Evolutionary conservation across 2,797 vertebrate species (phyloP).

Genomic region (Bradypus variegatus): DNA sequence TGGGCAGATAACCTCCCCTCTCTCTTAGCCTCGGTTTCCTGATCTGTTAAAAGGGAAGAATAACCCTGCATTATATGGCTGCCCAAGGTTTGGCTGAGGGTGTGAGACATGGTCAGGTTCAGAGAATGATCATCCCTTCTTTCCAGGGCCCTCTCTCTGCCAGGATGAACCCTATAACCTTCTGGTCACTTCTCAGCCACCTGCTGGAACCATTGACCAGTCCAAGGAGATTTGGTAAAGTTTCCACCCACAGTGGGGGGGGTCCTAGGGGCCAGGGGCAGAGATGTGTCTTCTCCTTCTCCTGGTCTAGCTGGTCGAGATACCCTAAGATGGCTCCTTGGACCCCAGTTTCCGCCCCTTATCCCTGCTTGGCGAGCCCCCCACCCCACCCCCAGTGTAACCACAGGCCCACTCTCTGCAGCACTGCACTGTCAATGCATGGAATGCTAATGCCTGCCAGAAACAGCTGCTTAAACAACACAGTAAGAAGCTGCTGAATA

Average conservation of each 20-base stretch:
- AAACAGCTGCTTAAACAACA: background rate
- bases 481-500: background rate
- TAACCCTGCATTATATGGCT: fast-evolving
- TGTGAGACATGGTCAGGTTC: background rate
- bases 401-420: background rate
- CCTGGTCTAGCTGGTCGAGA: background rate
- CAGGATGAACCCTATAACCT: background rate
- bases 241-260: background rate
- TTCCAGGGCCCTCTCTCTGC: background rate
- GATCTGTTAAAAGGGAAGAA: background rate
- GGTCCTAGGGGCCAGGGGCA: background rate
- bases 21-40: background rate
- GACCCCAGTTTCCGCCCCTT: background rate
- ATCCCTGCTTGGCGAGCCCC: background rate
- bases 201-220: background rate
- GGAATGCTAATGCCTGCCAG: background rate
- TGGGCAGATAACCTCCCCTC: background rate
- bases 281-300: background rate
- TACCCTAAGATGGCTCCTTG: background rate
- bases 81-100: background rate
- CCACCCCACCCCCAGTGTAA: no score
- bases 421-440: background rate
- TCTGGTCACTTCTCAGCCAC: background rate
- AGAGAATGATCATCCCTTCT: background rate
- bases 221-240: background rate